Conservation (phyloP, 2,888 invertebrate species). For the Caenorhabditis sp. region DNA sequence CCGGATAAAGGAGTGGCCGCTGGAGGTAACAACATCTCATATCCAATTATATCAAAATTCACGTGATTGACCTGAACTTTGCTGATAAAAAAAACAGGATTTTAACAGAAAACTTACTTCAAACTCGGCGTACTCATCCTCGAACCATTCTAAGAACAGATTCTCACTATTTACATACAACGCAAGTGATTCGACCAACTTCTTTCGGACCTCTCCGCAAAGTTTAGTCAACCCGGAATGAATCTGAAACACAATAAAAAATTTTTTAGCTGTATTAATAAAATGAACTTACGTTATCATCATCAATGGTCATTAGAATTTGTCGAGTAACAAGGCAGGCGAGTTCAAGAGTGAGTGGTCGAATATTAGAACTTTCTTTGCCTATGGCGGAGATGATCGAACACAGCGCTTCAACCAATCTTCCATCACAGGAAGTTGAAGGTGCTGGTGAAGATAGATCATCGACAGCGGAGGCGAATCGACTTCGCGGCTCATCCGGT, state of each 20-base stretch:
- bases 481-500: conserved; percentile 14
- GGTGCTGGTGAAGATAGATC: conserved; percentile 1
- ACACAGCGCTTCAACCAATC: conserved; percentile 46
- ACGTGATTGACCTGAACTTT: conserved; percentile 43
- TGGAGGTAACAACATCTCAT: conserved; percentile 94
- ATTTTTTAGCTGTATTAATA: not conserved
- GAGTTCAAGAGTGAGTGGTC: conserved; percentile 90
- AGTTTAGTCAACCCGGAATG: conserved; percentile 33
- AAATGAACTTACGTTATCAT: conserved; percentile 45
- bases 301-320: conserved; percentile 75
- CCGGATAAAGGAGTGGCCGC: conserved; percentile 95
- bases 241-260: conserved; percentile 17
- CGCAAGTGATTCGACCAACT: conserved; percentile 47
- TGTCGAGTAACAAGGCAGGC: conserved; percentile 83
- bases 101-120: conserved; percentile 73
- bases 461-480: conserved; percentile 35
- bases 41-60: conserved; percentile 84
- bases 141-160: conserved; percentile 97
- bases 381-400: conserved; percentile 44
- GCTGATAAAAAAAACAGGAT: too few relatives aligned
- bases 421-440: conserved; percentile 22
- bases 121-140: conserved; percentile 95
- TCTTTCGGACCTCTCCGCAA: conserved; percentile 75
- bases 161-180: conserved; percentile 81
- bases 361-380: conserved; percentile 81